These are phyloP conservation scores for Centruroides sculpturatus DNA, from an alignment of 1,140 invertebrate genomes.

Conservation along the genomic window DNA sequence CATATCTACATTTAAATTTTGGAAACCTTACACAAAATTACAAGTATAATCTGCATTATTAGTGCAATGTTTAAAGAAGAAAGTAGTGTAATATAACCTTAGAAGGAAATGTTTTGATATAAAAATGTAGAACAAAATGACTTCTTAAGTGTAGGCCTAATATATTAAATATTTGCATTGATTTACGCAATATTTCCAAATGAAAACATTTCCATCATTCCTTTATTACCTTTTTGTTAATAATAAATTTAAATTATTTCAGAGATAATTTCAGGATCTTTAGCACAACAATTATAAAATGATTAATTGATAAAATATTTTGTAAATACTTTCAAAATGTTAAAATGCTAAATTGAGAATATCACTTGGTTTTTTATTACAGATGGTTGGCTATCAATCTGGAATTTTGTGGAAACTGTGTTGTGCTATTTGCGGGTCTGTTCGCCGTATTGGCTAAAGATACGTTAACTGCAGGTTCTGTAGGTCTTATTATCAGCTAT, in stretches of 20 bases:
- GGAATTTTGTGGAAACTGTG: constrained; percentile 27
- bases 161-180: too few species aligned
- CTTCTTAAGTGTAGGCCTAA: too few species aligned
- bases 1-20: too few species aligned
- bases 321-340: background rate
- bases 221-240: background rate
- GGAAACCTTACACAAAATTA: too few species aligned
- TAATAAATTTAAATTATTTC: background rate
- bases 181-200: too few species aligned
- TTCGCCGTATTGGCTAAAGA: constrained; percentile 39
- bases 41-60: too few species aligned
- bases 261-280: background rate
- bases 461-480: constrained; percentile 53
- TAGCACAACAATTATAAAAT: background rate
- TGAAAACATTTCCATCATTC: too few species aligned
- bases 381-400: constrained; percentile 30
- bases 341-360: background rate
- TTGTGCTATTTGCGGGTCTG: constrained; percentile 25
- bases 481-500: constrained; percentile 80
- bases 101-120: too few species aligned
- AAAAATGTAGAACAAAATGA: too few species aligned
- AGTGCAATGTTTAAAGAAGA: too few species aligned
- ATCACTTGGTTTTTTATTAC: background rate
- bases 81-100: too few species aligned
- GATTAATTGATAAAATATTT: background rate